Conservation (phyloP, 2,888 invertebrate species). For the Idaea straminata region DNA sequence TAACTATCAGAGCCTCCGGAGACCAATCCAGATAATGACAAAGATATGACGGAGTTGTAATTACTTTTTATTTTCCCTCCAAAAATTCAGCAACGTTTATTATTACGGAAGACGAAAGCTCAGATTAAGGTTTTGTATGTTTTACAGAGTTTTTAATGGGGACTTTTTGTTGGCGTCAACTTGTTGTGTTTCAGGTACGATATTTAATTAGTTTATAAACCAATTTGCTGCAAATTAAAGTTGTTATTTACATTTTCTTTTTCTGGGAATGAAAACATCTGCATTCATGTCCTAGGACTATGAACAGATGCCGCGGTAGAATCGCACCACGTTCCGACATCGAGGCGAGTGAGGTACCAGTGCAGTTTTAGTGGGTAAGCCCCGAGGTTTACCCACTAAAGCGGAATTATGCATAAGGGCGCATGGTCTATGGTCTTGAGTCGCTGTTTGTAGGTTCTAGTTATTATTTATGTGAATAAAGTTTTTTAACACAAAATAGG, state of each 20-base stretch:
- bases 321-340: too few relatives aligned
- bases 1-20: constrained; percentile 36
- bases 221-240: not conserved
- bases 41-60: constrained; percentile 58
- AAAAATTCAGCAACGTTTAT: constrained; percentile 36
- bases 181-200: not conserved
- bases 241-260: not conserved
- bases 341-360: too few relatives aligned
- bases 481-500: too few relatives aligned
- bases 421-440: too few relatives aligned
- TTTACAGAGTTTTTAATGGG: not conserved
- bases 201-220: not conserved
- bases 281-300: too few relatives aligned
- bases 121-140: constrained; percentile 18
- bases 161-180: not conserved
- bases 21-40: constrained; percentile 47
- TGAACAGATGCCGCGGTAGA: too few relatives aligned
- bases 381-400: too few relatives aligned
- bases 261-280: too few relatives aligned
- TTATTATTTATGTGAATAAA: too few relatives aligned
- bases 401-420: too few relatives aligned
- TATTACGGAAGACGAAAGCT: constrained; percentile 18
- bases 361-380: too few relatives aligned
- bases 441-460: too few relatives aligned
- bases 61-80: constrained; percentile 59